Conservation (phyloP, 2,797 vertebrate species). For the Pseudochirops corinnae region DNA sequence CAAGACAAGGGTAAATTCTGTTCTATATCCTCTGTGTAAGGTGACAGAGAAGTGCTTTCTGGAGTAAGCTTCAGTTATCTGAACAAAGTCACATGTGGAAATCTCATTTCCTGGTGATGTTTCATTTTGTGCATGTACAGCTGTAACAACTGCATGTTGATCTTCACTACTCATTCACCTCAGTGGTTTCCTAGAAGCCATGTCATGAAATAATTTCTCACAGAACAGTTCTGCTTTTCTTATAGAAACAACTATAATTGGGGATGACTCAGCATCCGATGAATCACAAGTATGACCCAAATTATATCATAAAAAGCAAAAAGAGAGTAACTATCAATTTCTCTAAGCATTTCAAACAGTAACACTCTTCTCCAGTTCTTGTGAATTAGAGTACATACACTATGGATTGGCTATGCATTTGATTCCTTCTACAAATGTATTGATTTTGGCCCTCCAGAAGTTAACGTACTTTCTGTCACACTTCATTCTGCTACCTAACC, state of each 20-base stretch:
- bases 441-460: not conserved
- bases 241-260: not conserved
- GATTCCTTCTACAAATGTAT: not conserved
- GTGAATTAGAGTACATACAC: not conserved
- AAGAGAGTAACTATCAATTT: not conserved
- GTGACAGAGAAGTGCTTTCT: not conserved
- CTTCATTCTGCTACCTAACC: slow-evolving; percentile 58
- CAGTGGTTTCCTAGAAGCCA: not conserved
- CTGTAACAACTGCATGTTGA: not conserved
- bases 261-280: not conserved
- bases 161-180: not conserved
- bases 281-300: not conserved
- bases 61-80: not conserved
- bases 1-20: not conserved
- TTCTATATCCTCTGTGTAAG: not conserved
- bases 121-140: not conserved
- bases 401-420: not conserved
- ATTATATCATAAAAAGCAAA: not conserved
- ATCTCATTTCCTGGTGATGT: not conserved
- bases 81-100: not conserved
- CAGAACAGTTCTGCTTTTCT: not conserved
- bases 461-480: slow-evolving; percentile 5
- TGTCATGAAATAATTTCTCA: not conserved
- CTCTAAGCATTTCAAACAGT: not conserved
- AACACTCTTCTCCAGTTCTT: not conserved